Evolutionary conservation across 1,140 invertebrate species (phyloP).

Genomic region (Cephus cinctus): DNA sequence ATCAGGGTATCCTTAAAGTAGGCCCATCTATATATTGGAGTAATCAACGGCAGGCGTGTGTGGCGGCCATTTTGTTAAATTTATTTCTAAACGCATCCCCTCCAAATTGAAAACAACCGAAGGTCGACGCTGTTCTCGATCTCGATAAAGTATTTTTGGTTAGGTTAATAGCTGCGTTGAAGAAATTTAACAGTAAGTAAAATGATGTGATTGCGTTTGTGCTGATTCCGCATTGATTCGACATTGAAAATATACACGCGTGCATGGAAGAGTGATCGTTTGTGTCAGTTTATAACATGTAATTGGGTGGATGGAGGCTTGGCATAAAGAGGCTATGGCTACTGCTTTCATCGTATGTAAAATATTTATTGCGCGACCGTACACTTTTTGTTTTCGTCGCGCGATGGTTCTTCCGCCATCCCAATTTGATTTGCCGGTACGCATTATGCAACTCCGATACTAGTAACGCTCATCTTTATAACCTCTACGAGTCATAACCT

Average conservation of each 20-base stretch:
- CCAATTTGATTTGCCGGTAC: slow-evolving; percentile 6
- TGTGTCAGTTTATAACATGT: slow-evolving; percentile 20
- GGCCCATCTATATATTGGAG: no score
- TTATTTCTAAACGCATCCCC: slow-evolving; percentile 44
- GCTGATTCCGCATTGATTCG: slow-evolving; percentile 4
- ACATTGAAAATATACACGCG: slow-evolving; percentile 10
- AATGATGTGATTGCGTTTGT: slow-evolving; percentile 15
- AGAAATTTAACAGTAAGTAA: slow-evolving; percentile 42
- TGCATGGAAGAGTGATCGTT: neutral
- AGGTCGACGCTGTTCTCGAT: slow-evolving; percentile 49
- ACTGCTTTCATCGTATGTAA: slow-evolving; percentile 27
- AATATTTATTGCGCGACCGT: slow-evolving; percentile 19
- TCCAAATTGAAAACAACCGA: slow-evolving; percentile 50
- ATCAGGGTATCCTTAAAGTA: no score
- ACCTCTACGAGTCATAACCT: slow-evolving; percentile 44
- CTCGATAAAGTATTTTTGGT: slow-evolving; percentile 44
- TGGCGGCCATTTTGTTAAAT: slow-evolving; percentile 48
- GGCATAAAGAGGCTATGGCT: slow-evolving; percentile 36
- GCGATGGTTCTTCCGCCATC: slow-evolving; percentile 2
- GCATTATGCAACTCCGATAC: slow-evolving; percentile 26
- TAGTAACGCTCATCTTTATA: slow-evolving; percentile 14
- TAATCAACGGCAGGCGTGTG: no score
- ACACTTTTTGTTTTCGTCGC: slow-evolving; percentile 14
- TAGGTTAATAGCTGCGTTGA: slow-evolving; percentile 39
- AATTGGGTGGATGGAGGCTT: slow-evolving; percentile 26